Base-by-base conservation (phyloP, 2,888 invertebrate species). In the Panorpa germanica region DNA sequence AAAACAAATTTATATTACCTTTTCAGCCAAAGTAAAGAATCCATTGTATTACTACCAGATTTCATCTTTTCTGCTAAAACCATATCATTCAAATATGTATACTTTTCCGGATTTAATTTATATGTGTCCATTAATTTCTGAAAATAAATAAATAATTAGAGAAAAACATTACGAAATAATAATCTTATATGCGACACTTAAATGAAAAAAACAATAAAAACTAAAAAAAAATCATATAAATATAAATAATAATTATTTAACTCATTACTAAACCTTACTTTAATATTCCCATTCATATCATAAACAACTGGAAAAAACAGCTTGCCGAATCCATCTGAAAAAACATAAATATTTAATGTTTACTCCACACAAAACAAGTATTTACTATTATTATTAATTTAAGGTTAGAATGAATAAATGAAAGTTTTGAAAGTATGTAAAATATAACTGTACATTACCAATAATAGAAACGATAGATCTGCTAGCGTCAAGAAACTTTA, bases 261-360 rank as follows among this genome's bases (percentile, higher is more conserved):
- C n/a, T n/a, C n/a, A n/a, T n/a, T n/a, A n/a, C n/a, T n/a, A n/a
- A n/a, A n/a, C 50, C 60, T 63, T 56, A 77, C 80, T 48, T 68
- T 63, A 39, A 81, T 69, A 51, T 81, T 81, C 41, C 72, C 71
- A 53, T 67, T 65, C 66, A 82, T 74, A 45, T 82, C 81, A 50
- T 64, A 65, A 42, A 69, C 71, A 22, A 81, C 70, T 15, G 78
- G 75, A 25, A 68, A 59, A 50, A 80, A 78, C 10, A 70, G 54
- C 50, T 67, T 71, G 29, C 81, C 81, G 46, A 81, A 67, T 40
- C 65, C 62, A 43, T 76, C 80, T 77, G 58, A 38, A 63, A 63
- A 39, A 28, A 33, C 37, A 35, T 25, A 32, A 21, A 12, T 29
- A 37, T n/a, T 17, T 31, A 19, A 25, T 14, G 21, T 20, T 28